These are phyloP conservation scores for Bombylius discolor DNA, from an alignment of 2,888 invertebrate genomes.

Conservation along the genomic window DNA sequence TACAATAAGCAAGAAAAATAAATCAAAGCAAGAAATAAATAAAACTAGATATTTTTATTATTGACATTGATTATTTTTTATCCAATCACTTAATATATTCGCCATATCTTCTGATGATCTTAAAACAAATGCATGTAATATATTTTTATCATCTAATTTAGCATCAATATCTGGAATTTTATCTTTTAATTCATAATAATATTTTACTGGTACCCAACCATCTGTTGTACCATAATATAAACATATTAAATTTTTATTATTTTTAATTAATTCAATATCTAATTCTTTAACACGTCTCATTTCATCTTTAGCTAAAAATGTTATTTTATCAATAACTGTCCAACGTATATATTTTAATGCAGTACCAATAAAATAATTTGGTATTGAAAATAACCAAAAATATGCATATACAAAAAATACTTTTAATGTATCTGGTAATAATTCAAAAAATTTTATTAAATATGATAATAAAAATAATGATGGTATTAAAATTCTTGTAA, in stretches of 20 bases:
- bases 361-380: slow-evolving; percentile 38
- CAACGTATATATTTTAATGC: slow-evolving; percentile 47
- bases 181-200: slow-evolving; percentile 51
- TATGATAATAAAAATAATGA: slow-evolving; percentile 37
- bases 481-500: slow-evolving; percentile 50
- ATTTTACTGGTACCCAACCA: slow-evolving; percentile 68
- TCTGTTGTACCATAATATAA: slow-evolving; percentile 71
- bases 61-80: slow-evolving; percentile 15
- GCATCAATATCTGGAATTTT: slow-evolving; percentile 49
- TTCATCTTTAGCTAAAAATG: slow-evolving; percentile 65
- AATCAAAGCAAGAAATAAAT: no score
- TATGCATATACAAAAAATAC: slow-evolving; percentile 42
- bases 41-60: no score
- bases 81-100: slow-evolving; percentile 29
- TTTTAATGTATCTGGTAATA: slow-evolving; percentile 43
- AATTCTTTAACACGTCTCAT: slow-evolving; percentile 58
- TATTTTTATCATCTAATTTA: slow-evolving; percentile 44
- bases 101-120: slow-evolving; percentile 47
- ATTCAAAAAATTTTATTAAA: slow-evolving; percentile 39
- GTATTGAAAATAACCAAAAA: slow-evolving; percentile 41
- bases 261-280: slow-evolving; percentile 47
- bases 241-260: slow-evolving; percentile 49
- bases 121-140: slow-evolving; percentile 72
- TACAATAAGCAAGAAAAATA: no score
- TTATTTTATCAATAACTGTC: slow-evolving; percentile 46